Evolutionary conservation across 2,888 invertebrate genomes (phyloP), one percentile per base, ranked within the genome.

Genomic region (Linnaemya tessellans): DNA sequence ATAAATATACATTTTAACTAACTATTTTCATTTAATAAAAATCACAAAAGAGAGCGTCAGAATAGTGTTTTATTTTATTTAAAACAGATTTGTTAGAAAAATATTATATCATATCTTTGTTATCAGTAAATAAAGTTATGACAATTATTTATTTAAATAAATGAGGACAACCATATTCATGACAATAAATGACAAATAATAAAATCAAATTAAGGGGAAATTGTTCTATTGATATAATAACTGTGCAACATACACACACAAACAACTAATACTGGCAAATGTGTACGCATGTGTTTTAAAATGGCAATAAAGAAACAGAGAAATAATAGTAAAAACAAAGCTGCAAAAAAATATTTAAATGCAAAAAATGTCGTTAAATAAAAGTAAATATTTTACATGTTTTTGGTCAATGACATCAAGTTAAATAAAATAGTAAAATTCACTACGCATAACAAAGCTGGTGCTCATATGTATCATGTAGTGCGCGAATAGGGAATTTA

Each of bases 371-470:
- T 18, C 30, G 22, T 15, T 54, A 71, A 64, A 38, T 30, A 58
- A n/a, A n/a, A 22, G 68, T 8, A 49, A 38, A 78, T 7, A n/a
- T 43, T 25, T 11, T 25, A 11, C 20, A 65, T 49, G 38, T 51
- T 51, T 51, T 62, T 51, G 51, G 20, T n/a, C 30, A 65, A 67
- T 41, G 67, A 38, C 49, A 74, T 56, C 15, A 22, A 80, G 13
- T 71, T 11, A 13, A 64, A 71, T 54, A 43, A 7, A 70, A 62
- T 10, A 46, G 2, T 22, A 13, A 46, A 56, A 54, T 54, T 60
- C 11, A 1, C 11, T 46, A 54, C 64, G 35, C 43, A 64, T 7
- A 22, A n/a, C 18, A 51, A 43, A 35, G 18, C 13, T 38, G 13
- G 1, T 22, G 22, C n/a, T 20, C 70, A 11, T n/a, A 56, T 54